phyloP scores from a whole-genome alignment of 1,140 invertebrate species.

The Drosophila busckii region DNA sequence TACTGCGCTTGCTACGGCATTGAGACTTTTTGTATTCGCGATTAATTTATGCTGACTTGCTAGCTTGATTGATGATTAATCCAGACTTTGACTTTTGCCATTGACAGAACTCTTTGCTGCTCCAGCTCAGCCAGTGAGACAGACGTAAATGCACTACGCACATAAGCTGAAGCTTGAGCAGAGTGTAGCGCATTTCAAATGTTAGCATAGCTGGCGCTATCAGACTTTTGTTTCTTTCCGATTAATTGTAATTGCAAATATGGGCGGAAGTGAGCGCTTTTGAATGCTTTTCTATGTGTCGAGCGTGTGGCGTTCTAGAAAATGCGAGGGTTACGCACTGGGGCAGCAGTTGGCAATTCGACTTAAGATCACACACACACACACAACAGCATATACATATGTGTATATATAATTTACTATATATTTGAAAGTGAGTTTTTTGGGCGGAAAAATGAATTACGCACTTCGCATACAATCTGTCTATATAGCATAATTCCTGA shows the following conservation, averaged over 20 bases:
- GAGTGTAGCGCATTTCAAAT: conserved; percentile 9
- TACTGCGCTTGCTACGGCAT: background rate
- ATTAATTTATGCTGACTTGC: conserved; percentile 57
- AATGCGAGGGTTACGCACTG: conserved; percentile 49
- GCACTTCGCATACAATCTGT: no score
- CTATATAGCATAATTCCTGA: no score
- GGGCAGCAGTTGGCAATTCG: conserved; percentile 16
- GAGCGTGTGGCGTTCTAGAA: conserved; percentile 15
- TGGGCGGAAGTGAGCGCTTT: conserved; percentile 56
- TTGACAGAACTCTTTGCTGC: conserved; percentile 34
- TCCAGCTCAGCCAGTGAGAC: background rate
- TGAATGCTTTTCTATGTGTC: conserved; percentile 51
- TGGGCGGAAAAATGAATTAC: no score
- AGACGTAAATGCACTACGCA: background rate
- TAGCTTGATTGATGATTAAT: conserved; percentile 71
- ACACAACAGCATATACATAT: background rate
- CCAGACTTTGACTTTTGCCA: conserved; percentile 74
- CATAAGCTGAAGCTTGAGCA: background rate
- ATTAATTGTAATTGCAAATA: conserved; percentile 71
- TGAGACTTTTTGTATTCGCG: conserved; percentile 25
- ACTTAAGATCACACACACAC: background rate
- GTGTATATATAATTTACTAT: no score
- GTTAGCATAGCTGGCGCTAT: no score
- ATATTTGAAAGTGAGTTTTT: no score
- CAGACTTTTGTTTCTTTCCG: background rate